These are phyloP conservation scores for Eilema depressum DNA, from an alignment of 2,888 invertebrate species.

Conservation along the genomic window DNA sequence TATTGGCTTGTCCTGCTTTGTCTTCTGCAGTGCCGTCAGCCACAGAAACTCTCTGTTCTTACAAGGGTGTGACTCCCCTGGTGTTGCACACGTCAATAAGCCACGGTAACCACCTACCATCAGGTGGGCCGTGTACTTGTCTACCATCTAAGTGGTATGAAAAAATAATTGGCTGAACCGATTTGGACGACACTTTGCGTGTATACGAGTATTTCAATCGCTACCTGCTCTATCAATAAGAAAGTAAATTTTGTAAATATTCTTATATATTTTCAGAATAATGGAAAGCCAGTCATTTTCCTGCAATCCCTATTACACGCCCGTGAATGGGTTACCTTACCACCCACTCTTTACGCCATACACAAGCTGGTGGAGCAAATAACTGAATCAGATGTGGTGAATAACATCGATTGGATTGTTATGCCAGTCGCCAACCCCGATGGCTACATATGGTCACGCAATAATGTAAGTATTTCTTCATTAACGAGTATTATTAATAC, in stretches of 20 bases:
- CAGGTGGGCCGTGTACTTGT: too few species aligned
- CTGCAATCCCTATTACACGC: slow-evolving; percentile 88
- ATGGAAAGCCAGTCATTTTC: slow-evolving; percentile 85
- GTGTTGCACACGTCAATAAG: too few species aligned
- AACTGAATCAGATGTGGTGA: slow-evolving; percentile 81
- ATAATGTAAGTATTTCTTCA: slow-evolving; percentile 62
- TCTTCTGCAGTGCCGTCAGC: too few species aligned
- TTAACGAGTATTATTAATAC: background rate
- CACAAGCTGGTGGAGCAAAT: slow-evolving; percentile 88
- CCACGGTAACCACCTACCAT: too few species aligned
- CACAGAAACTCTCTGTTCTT: too few species aligned
- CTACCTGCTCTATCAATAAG: background rate
- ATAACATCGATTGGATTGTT: slow-evolving; percentile 89
- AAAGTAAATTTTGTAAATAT: background rate
- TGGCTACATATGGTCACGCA: slow-evolving; percentile 89
- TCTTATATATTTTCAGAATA: slow-evolving; percentile 55
- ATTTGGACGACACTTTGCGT: too few species aligned
- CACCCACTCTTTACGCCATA: slow-evolving; percentile 89
- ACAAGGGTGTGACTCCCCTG: too few species aligned
- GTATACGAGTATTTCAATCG: background rate
- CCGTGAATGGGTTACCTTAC: slow-evolving; percentile 91
- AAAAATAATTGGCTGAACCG: too few species aligned
- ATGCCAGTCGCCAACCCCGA: slow-evolving; percentile 91
- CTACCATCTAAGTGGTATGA: too few species aligned
- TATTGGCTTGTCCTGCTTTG: too few species aligned